These are phyloP conservation scores for Manduca sexta DNA, from an alignment of 1,140 invertebrate genomes.

Conservation along the genomic window DNA sequence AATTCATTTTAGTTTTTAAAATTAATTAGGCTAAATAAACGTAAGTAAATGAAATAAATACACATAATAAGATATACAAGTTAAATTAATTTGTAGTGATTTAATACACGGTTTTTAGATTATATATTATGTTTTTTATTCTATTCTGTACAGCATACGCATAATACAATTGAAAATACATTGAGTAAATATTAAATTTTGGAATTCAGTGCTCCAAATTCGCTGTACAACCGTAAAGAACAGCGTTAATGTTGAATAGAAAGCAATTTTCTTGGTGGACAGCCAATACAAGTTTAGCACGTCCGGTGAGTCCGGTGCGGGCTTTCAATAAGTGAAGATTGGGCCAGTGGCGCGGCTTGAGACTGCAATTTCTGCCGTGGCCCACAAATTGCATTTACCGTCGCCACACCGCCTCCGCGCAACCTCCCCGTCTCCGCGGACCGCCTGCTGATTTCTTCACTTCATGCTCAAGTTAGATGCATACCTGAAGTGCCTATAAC, in stretches of 20 bases:
- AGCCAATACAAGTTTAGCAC: constrained; percentile 17
- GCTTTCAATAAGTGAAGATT: constrained; percentile 32
- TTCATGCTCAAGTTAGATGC: constrained; percentile 4
- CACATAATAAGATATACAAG: too few relatives aligned
- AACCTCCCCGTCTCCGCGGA: constrained; percentile 13
- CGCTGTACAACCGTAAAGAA: not conserved
- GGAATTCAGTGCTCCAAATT: too few relatives aligned
- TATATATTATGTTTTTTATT: too few relatives aligned
- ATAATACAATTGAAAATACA: too few relatives aligned
- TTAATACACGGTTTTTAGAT: too few relatives aligned
- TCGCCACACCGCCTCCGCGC: not conserved
- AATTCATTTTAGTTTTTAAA: too few relatives aligned
- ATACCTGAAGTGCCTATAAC: not conserved
- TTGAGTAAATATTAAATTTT: too few relatives aligned
- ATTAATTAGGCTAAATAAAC: too few relatives aligned
- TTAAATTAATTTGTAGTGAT: too few relatives aligned
- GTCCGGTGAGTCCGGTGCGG: not conserved
- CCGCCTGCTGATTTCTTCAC: constrained; percentile 17
- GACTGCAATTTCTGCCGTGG: not conserved
- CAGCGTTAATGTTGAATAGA: constrained; percentile 14
- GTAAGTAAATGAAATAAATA: too few relatives aligned
- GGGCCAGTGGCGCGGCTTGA: constrained; percentile 6
- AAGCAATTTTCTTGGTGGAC: constrained; percentile 14
- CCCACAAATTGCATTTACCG: constrained; percentile 51
- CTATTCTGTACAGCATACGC: too few relatives aligned